These are phyloP conservation scores for Pseudachorutes palmiensis DNA, from an alignment of 1,140 invertebrate genomes.

Conservation along the genomic window DNA sequence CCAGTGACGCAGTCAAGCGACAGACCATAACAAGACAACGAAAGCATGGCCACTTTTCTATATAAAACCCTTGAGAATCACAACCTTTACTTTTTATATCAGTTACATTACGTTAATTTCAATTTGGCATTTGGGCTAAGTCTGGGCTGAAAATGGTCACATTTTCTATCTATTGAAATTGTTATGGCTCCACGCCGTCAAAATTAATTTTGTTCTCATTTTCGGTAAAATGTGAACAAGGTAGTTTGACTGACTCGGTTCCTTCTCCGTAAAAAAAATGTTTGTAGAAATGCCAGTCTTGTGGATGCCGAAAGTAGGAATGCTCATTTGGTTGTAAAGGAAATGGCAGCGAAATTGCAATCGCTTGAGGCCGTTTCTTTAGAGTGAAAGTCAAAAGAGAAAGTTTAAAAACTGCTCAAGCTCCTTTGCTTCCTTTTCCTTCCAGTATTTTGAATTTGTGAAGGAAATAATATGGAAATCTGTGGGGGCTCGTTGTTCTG, in stretches of 20 bases:
- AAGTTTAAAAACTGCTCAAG: background rate
- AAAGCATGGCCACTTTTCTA: too few relatives aligned
- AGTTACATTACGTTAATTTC: too few relatives aligned
- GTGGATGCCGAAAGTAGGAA: background rate
- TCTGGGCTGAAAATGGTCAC: too few relatives aligned
- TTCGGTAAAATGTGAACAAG: background rate
- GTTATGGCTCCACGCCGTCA: too few relatives aligned
- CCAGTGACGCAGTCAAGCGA: too few relatives aligned
- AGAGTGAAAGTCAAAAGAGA: background rate
- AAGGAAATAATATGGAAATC: conserved; percentile 8
- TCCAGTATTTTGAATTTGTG: conserved; percentile 9
- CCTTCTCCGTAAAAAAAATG: background rate
- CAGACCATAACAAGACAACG: too few relatives aligned
- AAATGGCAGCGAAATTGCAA: background rate
- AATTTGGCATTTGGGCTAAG: too few relatives aligned
- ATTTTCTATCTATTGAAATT: too few relatives aligned
- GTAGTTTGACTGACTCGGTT: background rate
- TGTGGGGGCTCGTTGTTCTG: conserved; percentile 14
- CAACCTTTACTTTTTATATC: too few relatives aligned
- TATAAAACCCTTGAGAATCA: too few relatives aligned
- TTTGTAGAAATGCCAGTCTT: background rate
- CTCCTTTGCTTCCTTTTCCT: background rate
- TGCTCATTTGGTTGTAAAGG: background rate
- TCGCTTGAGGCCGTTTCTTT: background rate
- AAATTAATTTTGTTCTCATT: background rate